Base-by-base conservation (phyloP, 2,113 vertebrate species). In the Poeciliopsis turrubarensis region DNA sequence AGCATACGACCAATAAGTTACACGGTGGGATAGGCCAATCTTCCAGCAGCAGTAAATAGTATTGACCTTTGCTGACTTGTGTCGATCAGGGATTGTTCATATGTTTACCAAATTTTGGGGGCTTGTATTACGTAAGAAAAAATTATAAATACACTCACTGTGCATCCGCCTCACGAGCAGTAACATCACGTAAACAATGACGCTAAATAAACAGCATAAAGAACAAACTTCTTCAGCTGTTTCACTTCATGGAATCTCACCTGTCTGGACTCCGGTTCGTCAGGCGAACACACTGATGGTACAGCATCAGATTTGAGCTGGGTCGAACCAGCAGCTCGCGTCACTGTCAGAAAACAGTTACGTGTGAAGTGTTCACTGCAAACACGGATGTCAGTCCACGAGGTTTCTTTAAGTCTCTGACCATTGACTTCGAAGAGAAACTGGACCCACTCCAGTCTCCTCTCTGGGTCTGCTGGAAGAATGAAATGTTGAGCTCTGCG, bases 371-470 rank as follows among this genome's bases (percentile, higher is more conserved):
- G 89, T 5, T 81, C 70, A 2, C 67, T 80, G n/a, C 90, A 91
- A 3, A 91, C 69, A 2, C 70, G 51, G 15, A 89, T 87, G 4
- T 82, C 81, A 14, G 83, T 87, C 72, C 87, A 87, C 63, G 37
- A 68, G 11, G 81, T 82, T 6, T 85, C 82, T 63, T 51, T 86
- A 0, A 85, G 60, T 2, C 57, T 60, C 9, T 86, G 85, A 3
- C 51, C 60, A 31, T 89, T 87, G 1, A 72, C 80, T 30, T 65
- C 68, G 0, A 77, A 41, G 0, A 88, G 44, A 64, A 89, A 89
- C 82, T 85, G 80, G 1, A 89, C 80, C 85, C 85, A 89, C 64
- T 77, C 74, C 62, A 80, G 78, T 10, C 87, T 81, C 83, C 14
- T 73, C 60, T 85, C 87, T 0, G 87, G 82, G 25, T 86, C 87